Percentiles rank a stretch among this genome's conserved stretches.
phyloP scores from a whole-genome alignment of 2,113 vertebrate genomes.

The Cheilinus undulatus region DNA sequence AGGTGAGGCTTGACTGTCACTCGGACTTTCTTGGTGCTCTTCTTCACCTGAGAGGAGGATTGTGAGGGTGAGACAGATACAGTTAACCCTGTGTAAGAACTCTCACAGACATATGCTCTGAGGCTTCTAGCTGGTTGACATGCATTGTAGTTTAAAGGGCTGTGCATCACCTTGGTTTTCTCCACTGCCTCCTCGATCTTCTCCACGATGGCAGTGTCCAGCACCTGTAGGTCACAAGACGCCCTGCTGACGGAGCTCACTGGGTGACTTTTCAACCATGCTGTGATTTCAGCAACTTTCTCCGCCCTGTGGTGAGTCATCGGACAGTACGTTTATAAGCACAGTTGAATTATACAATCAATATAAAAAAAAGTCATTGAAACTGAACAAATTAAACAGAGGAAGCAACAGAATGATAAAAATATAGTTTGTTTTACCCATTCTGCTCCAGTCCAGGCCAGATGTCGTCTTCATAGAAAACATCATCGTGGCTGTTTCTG shows the following conservation, averaged over 20 bases:
- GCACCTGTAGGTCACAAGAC: constrained; percentile 77
- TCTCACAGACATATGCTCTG: neutral
- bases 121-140: neutral
- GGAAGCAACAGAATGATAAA: neutral
- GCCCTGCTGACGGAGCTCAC: constrained; percentile 75
- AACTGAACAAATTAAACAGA: neutral
- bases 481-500: constrained; percentile 94
- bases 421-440: constrained; percentile 81
- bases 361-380: neutral
- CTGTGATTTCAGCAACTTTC: constrained; percentile 72
- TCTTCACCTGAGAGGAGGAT: constrained; percentile 85
- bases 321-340: too few species aligned
- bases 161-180: constrained; percentile 61
- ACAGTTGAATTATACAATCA: too few species aligned
- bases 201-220: constrained; percentile 73
- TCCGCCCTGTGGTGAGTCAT: constrained; percentile 59
- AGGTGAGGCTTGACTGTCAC: constrained; percentile 98
- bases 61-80: neutral
- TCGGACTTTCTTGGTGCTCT: constrained; percentile 94
- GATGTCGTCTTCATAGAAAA: constrained; percentile 98
- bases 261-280: constrained; percentile 76
- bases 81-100: neutral
- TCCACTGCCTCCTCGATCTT: constrained; percentile 76
- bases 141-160: neutral
- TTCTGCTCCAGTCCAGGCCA: constrained; percentile 94